phyloP scores from a whole-genome alignment of 1,140 invertebrate species.

The Halictus rubicundus region DNA sequence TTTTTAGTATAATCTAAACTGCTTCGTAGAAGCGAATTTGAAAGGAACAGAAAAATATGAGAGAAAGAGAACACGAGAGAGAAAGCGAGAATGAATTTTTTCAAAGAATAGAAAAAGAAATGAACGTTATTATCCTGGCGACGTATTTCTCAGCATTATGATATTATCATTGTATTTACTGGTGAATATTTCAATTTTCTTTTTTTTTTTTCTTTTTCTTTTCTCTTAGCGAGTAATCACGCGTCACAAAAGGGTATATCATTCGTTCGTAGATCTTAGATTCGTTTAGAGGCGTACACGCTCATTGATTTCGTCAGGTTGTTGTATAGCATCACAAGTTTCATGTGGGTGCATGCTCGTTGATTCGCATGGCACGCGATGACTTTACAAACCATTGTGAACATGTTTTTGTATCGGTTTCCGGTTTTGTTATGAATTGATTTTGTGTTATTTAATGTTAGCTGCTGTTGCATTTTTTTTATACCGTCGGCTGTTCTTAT shows the following conservation, averaged over 20 bases:
- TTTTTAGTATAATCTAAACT: constrained; percentile 58
- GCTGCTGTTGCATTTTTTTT: constrained; percentile 47
- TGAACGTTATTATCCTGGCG: constrained; percentile 14
- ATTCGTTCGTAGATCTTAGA: constrained; percentile 39
- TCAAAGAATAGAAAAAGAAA: constrained; percentile 17
- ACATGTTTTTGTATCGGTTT: constrained; percentile 25
- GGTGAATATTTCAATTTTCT: constrained; percentile 25
- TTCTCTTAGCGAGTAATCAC: constrained; percentile 14
- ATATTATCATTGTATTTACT: constrained; percentile 41
- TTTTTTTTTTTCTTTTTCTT: constrained; percentile 13
- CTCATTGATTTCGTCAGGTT: constrained; percentile 30
- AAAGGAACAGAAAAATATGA: constrained; percentile 18
- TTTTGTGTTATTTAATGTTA: constrained; percentile 48
- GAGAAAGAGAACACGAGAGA: background rate
- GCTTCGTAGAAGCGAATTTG: constrained; percentile 46
- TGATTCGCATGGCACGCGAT: constrained; percentile 1
- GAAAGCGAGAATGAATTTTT: constrained; percentile 7
- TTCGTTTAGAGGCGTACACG: constrained; percentile 19
- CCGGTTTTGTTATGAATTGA: constrained; percentile 36
- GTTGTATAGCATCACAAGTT: constrained; percentile 22
- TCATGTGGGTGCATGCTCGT: constrained; percentile 16
- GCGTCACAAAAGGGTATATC: constrained; percentile 2
- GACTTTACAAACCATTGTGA: constrained; percentile 13
- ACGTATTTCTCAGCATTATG: constrained; percentile 49
- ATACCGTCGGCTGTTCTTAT: constrained; percentile 18